Evolutionary conservation across 2,888 invertebrate species (phyloP).

Genomic region (Agrotis clavis): DNA sequence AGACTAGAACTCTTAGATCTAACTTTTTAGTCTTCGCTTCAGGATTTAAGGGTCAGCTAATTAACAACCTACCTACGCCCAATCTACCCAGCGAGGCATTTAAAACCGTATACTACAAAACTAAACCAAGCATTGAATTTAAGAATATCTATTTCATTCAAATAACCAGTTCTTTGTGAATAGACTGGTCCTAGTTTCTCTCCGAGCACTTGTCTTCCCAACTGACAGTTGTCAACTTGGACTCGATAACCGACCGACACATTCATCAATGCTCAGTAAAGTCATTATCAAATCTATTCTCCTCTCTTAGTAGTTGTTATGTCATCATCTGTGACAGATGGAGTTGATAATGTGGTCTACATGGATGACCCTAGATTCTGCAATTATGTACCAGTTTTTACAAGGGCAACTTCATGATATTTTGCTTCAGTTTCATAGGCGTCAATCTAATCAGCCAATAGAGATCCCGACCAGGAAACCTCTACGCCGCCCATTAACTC

Average conservation of each 20-base stretch:
- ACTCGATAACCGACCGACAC: slow-evolving; percentile 46
- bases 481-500: slow-evolving; percentile 44
- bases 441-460: slow-evolving; percentile 23
- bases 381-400: neutral
- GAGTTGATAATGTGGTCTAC: neutral
- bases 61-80: neutral
- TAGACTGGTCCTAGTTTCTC: slow-evolving; percentile 55
- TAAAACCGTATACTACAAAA: slow-evolving; percentile 17
- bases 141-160: slow-evolving; percentile 54
- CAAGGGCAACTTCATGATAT: neutral
- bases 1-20: neutral
- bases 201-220: slow-evolving; percentile 50
- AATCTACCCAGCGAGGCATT: neutral
- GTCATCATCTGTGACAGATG: neutral
- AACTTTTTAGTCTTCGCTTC: neutral
- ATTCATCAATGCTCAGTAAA: slow-evolving; percentile 49
- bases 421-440: neutral
- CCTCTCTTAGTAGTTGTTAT: slow-evolving; percentile 3
- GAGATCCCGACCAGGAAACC: slow-evolving; percentile 51
- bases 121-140: slow-evolving; percentile 38
- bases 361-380: neutral
- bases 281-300: slow-evolving; percentile 26
- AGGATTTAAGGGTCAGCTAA: neutral
- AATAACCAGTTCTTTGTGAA: slow-evolving; percentile 59
- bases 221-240: slow-evolving; percentile 60